Evolutionary conservation across 2,888 invertebrate genomes (phyloP), one percentile per base, ranked within the genome.

Genomic region (Dusona sp.): DNA sequence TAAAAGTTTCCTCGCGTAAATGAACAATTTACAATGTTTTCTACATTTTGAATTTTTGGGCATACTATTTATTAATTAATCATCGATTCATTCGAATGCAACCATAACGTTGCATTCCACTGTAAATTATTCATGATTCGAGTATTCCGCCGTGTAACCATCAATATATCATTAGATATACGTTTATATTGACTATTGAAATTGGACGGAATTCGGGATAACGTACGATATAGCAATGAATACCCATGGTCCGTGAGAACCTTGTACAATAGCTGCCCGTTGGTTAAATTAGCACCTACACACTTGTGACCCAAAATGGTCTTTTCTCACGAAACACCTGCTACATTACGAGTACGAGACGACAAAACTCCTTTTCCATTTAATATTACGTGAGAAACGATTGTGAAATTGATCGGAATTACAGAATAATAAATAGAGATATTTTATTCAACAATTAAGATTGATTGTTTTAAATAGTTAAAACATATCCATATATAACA

Each of bases 241-340:
- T 48, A 29, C 33, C 79, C 45, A 61, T 48, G 42, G 38, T 54
- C 25, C 51, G 65, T 33, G 22, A 22, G 36, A 25, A 22, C 51
- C 22, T 36, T 38, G 8, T 68, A 42, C 67, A 2, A 48, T 77
- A 51, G 64, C 33, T 36, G 48, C 33, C 48, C 48, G 65, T 33
- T 33, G 57, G 45, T 45, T 64, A 13, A 67, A 73, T 61, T 45
- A 64, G 19, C 57, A 78, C 78, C 29, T 65, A 73, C 70, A 74
- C 80, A 83, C 85, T 77, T 78, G 85, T 77, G 80, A 85, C 57
- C 51, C 85, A 36, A 79, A 83, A 85, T 87, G 77, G 68, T 22
- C 74, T 51, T 68, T 78, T 65, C 84, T 85, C 87, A 87, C 80
- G 85, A 85, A 75, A 87, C 85, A 87, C 85, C 85, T 87, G 85